Base-by-base conservation (phyloP, 1,140 invertebrate genomes). In the Lordiphosa collinella region DNA sequence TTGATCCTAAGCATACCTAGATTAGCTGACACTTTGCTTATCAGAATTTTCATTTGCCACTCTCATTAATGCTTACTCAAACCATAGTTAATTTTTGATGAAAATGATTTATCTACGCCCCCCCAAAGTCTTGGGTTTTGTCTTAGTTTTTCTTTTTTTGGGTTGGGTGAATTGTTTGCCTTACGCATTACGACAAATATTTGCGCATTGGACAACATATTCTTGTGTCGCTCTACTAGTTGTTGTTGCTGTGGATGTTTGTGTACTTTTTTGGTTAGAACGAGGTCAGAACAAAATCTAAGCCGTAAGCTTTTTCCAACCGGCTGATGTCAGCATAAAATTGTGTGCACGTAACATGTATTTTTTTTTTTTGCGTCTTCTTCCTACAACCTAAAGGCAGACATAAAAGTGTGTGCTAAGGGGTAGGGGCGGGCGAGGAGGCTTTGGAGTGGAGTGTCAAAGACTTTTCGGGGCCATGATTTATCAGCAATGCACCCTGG, bases 321-420 rank as follows among this genome's bases (percentile, higher is more conserved):
- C 65, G 68, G 65, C 64, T 68, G 65, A 60, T 68, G 65, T 68
- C 65, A 68, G 65, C 65, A 68, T 14, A 68, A 68, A 60, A 48
- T 59, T 50, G 64, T 67, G 55, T 59, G 41, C 65, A 57, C 29
- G 54, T 52, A 43, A 58, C 55, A 58, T 64, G 49, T 29, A 6
- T 16, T 53, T 52, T 53, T 14, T 13, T 9, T 22, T 37, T 14
- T 50, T 66, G 36, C 22, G 43, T 25, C 35, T 66, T 8, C 18
- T 32, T 48, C 37, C 6, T 9, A 25, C 14, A 5, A 40, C 13
- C 13, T 13, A 37, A 7, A 13, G 32, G 62, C 64, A 59, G 34
- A 59, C 47, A 36, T 47, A 53, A 44, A 68, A 43, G 47, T 59
- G 40, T 41, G 14, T 32, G 29, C 14, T 35, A 11, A 11, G 31